A percentile compares a stretch with the other conserved stretches of the same genome.
Conservation (phyloP, 2,113 vertebrate species). For the Rhinogobius similis region DNA sequence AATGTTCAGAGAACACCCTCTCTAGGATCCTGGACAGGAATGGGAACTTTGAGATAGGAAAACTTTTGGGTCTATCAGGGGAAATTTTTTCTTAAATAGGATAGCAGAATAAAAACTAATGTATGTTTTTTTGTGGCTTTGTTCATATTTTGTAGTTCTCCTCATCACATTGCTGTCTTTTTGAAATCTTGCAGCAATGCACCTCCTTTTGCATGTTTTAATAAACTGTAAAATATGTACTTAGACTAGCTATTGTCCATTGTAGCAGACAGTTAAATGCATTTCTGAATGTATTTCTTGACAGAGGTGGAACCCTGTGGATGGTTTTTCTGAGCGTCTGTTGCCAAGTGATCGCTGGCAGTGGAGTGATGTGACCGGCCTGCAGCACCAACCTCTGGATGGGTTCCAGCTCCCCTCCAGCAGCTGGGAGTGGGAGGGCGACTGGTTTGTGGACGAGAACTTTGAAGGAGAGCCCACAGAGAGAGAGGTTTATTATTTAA, state of each 20-base stretch:
- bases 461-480: slow-evolving; percentile 95
- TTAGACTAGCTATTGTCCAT: not conserved
- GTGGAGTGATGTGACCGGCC: slow-evolving; percentile 93
- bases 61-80: no score
- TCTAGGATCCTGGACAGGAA: no score
- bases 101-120: no score
- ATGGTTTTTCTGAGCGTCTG: slow-evolving; percentile 91
- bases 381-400: slow-evolving; percentile 86
- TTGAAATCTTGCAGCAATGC: no score
- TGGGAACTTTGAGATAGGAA: no score
- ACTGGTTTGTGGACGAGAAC: slow-evolving; percentile 96
- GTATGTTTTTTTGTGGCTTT: not conserved
- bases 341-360: slow-evolving; percentile 97
- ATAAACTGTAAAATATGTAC: not conserved
- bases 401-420: slow-evolving; percentile 85
- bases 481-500: slow-evolving; percentile 86
- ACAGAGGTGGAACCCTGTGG: slow-evolving; percentile 96
- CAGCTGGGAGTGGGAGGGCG: slow-evolving; percentile 97
- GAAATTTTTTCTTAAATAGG: no score
- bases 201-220: not conserved
- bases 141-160: no score
- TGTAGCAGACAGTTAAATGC: not conserved
- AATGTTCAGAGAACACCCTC: no score
- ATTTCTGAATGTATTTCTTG: not conserved
- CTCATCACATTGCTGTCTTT: no score